Conservation (phyloP, 2,113 vertebrate genomes). For the Crocuta crocuta region DNA sequence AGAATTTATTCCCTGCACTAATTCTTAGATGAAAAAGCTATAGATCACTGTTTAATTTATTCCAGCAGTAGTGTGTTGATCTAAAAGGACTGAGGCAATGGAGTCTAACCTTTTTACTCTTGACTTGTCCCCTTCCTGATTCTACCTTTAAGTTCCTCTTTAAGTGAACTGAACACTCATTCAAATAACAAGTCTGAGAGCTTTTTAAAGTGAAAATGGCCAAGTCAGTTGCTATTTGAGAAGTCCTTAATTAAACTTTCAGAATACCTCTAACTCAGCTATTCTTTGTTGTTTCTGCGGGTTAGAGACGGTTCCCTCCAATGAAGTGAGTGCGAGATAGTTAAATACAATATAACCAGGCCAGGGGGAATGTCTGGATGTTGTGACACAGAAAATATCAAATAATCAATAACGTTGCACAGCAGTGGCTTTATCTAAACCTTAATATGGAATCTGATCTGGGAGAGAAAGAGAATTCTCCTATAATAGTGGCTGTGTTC, state of each 20-base stretch:
- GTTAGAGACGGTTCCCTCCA: neutral
- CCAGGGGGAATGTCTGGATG: neutral
- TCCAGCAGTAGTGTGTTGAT: neutral
- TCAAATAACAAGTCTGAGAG: neutral
- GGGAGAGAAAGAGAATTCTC: neutral
- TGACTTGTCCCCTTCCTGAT: neutral
- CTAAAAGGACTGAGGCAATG: neutral
- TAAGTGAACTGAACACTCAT: neutral
- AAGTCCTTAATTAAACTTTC: conserved; percentile 36
- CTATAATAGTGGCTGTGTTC: neutral
- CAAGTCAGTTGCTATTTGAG: neutral
- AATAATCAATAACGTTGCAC: neutral
- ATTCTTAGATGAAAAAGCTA: conserved; percentile 37
- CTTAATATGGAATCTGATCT: neutral
- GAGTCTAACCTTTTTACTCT: neutral
- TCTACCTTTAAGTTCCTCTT: conserved; percentile 4
- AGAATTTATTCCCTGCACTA: conserved; percentile 32
- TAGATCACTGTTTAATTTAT: conserved; percentile 8
- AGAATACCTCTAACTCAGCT: neutral
- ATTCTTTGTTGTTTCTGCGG: neutral
- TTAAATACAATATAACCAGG: neutral
- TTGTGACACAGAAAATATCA: conserved; percentile 1
- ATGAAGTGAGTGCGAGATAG: neutral
- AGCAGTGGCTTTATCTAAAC: neutral
- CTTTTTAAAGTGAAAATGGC: conserved; percentile 36